Conservation (phyloP, 1,140 invertebrate genomes). For the Cyphomyrmex costatus region DNA sequence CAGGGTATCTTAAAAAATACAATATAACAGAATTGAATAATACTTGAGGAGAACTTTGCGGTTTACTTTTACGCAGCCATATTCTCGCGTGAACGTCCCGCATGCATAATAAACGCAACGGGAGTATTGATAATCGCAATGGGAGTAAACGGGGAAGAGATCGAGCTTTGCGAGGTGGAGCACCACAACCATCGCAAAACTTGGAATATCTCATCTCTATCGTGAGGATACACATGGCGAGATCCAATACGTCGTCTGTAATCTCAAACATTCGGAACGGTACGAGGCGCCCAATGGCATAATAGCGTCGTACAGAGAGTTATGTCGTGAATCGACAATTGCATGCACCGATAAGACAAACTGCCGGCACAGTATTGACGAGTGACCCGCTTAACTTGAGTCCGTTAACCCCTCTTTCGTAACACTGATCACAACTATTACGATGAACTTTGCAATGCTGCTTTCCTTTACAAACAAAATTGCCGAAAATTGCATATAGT, state of each 20-base stretch:
- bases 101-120: conserved; percentile 17
- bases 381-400: conserved; percentile 44
- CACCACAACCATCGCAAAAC: conserved; percentile 17
- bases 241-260: conserved; percentile 52
- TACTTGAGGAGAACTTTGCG: background rate
- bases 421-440: background rate
- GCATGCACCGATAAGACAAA: conserved; percentile 50
- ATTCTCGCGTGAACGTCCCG: background rate
- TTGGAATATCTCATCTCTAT: conserved; percentile 43
- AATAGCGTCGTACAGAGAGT: conserved; percentile 59
- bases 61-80: background rate
- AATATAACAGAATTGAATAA: background rate
- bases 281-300: conserved; percentile 30
- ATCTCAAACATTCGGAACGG: conserved; percentile 55
- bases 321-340: conserved; percentile 64
- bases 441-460: background rate
- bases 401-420: conserved; percentile 8
- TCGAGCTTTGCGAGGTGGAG: conserved; percentile 14
- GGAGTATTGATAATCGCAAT: conserved; percentile 10
- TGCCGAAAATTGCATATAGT: background rate
- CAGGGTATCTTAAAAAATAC: background rate
- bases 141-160: background rate
- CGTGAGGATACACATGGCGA: conserved; percentile 38
- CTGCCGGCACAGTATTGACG: conserved; percentile 41
- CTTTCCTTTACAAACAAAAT: background rate